Percentiles rank a stretch among this genome's conserved stretches.
Evolutionary conservation across 2,888 invertebrate species (phyloP).

Genomic region (Clivina fossor): DNA sequence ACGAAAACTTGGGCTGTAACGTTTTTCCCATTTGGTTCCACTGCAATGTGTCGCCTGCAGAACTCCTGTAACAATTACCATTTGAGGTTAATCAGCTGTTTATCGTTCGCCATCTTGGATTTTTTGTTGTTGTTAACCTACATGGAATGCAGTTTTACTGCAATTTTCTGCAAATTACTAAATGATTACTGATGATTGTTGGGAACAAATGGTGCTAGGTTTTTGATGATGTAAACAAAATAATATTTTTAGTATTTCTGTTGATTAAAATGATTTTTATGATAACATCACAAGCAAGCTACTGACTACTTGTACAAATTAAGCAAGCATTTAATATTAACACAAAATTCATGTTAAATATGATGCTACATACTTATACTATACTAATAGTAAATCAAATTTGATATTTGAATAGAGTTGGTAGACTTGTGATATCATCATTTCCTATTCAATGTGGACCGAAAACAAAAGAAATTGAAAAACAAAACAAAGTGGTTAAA

Average conservation of each 20-base stretch:
- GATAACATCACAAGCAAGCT: conserved; percentile 24
- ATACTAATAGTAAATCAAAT: no score
- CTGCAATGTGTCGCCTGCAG: conserved; percentile 86
- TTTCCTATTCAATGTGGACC: no score
- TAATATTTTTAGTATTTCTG: conserved; percentile 11
- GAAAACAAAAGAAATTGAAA: no score
- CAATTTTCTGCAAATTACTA: neutral
- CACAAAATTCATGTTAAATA: no score
- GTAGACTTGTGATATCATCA: no score
- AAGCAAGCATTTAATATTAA: no score
- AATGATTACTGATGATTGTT: conserved; percentile 11
- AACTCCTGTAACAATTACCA: conserved; percentile 78
- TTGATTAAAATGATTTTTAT: conserved; percentile 7
- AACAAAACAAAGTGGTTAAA: no score
- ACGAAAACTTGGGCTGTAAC: conserved; percentile 85
- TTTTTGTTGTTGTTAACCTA: conserved; percentile 20
- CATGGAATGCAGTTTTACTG: conserved; percentile 13
- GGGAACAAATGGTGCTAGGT: conserved; percentile 14
- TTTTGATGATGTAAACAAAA: conserved; percentile 22
- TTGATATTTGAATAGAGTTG: no score
- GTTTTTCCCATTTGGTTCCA: conserved; percentile 78
- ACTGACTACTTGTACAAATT: no score
- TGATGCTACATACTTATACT: no score
- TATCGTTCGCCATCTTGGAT: conserved; percentile 19
- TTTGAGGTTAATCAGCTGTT: conserved; percentile 34